Conservation (phyloP, 2,888 invertebrate genomes). For the Trachelus iudaicus region DNA sequence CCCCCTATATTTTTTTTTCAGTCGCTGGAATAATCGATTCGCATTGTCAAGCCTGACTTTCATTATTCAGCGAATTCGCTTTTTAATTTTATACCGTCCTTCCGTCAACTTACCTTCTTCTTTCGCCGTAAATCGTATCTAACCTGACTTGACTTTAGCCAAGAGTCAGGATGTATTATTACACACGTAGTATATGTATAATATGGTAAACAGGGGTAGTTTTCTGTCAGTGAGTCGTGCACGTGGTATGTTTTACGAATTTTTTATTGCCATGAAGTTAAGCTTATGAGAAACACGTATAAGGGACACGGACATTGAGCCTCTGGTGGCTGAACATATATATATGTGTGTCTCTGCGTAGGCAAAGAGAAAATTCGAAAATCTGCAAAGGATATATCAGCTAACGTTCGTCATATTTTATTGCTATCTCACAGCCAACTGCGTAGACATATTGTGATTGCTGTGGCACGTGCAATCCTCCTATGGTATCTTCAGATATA, state of each 20-base stretch:
- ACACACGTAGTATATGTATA: too few relatives aligned
- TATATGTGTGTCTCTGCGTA: accelerated
- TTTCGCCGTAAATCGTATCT: background rate
- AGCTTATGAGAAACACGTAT: too few relatives aligned
- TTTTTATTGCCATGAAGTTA: too few relatives aligned
- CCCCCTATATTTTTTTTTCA: background rate
- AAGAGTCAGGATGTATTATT: background rate
- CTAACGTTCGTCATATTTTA: constrained; percentile 22
- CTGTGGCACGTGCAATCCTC: constrained; percentile 1
- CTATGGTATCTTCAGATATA: background rate
- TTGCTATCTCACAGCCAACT: constrained; percentile 15
- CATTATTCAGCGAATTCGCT: background rate
- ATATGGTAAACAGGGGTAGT: too few relatives aligned
- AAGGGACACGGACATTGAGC: too few relatives aligned
- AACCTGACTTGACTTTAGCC: background rate
- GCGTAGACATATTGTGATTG: constrained; percentile 7
- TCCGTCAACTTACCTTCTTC: background rate
- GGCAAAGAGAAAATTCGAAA: constrained; percentile 14
- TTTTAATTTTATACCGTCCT: background rate
- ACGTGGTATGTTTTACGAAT: too few relatives aligned
- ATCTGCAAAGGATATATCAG: constrained; percentile 18
- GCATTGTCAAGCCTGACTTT: background rate
- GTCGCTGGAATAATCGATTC: background rate
- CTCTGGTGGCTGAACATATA: too few relatives aligned
- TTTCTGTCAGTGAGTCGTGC: too few relatives aligned